Evolutionary conservation across 2,797 vertebrate genomes (phyloP).

Genomic region (Centropyge bicolor): DNA sequence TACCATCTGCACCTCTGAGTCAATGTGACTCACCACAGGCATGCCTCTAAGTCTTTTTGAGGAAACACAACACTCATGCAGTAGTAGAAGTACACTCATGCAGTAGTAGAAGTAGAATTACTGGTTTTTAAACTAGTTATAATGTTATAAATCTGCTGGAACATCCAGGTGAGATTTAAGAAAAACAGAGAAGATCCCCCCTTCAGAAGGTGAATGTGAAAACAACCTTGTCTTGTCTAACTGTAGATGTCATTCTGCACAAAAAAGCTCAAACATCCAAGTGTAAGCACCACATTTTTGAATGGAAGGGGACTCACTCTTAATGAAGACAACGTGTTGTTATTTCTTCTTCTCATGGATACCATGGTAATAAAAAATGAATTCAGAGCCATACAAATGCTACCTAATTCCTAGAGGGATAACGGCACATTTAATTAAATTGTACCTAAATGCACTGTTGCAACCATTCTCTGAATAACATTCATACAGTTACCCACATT

Average conservation of each 20-base stretch:
- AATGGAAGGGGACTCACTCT: background rate
- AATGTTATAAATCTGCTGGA: background rate
- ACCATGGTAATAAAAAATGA: too few species aligned
- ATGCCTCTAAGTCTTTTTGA: background rate
- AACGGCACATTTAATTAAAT: too few species aligned
- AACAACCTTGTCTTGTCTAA: background rate
- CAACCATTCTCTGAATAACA: background rate
- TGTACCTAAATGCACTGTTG: too few species aligned
- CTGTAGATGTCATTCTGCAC: background rate
- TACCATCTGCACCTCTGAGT: background rate
- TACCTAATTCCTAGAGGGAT: too few species aligned
- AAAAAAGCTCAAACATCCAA: background rate
- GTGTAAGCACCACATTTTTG: background rate
- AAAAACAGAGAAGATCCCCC: background rate
- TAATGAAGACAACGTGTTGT: background rate
- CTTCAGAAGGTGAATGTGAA: background rate
- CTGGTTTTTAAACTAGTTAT: background rate
- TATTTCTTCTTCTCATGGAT: background rate
- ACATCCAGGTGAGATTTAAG: background rate
- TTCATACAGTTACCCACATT: background rate
- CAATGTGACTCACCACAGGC: conserved; percentile 12
- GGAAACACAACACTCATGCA: background rate
- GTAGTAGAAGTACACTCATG: background rate
- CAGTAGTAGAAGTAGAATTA: background rate
- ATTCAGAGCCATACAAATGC: too few species aligned